Evolutionary conservation across 1,140 invertebrate species (phyloP).

Genomic region (Contarinia nasturtii): DNA sequence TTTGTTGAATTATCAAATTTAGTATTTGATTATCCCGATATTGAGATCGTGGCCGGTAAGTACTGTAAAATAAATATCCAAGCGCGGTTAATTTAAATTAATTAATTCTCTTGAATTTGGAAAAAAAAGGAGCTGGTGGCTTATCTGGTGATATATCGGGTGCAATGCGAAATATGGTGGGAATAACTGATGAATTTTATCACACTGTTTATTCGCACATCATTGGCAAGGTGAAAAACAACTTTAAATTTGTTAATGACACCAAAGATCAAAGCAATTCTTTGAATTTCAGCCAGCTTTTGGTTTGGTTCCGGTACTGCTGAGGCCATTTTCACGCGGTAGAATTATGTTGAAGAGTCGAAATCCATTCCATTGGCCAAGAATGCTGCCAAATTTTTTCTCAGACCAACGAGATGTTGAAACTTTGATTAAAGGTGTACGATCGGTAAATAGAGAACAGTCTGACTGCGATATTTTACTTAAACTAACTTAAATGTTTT

Average conservation of each 20-base stretch:
- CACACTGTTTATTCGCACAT: constrained; percentile 31
- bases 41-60: constrained; percentile 54
- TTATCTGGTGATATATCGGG: constrained; percentile 52
- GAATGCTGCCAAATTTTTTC: constrained; percentile 63
- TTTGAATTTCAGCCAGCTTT: constrained; percentile 26
- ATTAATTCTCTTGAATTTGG: not conserved
- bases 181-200: constrained; percentile 40
- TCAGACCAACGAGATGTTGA: constrained; percentile 39
- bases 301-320: constrained; percentile 43
- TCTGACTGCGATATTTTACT: constrained; percentile 6
- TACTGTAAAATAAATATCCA: not conserved
- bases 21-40: constrained; percentile 38
- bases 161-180: constrained; percentile 36
- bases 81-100: not conserved
- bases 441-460: constrained; percentile 31
- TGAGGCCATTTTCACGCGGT: constrained; percentile 57
- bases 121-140: constrained; percentile 28
- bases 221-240: constrained; percentile 11
- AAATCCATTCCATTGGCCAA: constrained; percentile 53
- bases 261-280: too few relatives aligned
- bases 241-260: too few relatives aligned
- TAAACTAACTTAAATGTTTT: not conserved
- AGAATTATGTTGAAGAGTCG: constrained; percentile 38
- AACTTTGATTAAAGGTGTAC: constrained; percentile 49
- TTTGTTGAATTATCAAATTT: not conserved